Evolutionary conservation across 2,797 vertebrate genomes (phyloP), one percentile per base, ranked within the genome.

Genomic region (Manis pentadactyla): DNA sequence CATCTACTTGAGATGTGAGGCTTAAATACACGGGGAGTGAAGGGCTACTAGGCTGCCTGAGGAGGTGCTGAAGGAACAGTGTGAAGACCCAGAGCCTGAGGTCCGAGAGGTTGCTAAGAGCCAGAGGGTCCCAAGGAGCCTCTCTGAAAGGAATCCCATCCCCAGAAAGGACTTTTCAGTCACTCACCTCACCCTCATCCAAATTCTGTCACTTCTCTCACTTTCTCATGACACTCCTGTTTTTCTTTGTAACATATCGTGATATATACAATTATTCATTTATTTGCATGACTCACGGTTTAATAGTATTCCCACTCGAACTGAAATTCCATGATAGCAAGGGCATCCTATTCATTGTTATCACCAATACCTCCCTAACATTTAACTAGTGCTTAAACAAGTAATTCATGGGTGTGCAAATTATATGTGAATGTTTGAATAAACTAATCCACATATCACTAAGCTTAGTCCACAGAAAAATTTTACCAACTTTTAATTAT

Each of bases 401-500:
- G 29, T 7, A 1, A 21, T 12, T 46, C 46, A 46, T 14, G 5
- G 18, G 34, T 61, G 7, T 53, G 37, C 18, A 66, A 83, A 93
- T 53, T 51, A 55, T 27, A 71, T 18, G 15, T 5, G 15, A 68
- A 23, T 37, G 14, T 27, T 18, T 25, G 21, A 51, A 34, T 42
- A 69, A 42, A 37, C 73, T 71, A 31, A 19, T 21, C 64, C 12
- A n/a, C 0, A 25, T 1, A 34, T 42, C 37, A 87, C 12, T 71
- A 25, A 31, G 11, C 53, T 81, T 93, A 53, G 25, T 15, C 7
- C 55, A 18, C 0, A 4, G 25, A 14, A 59, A 89, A 77, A 46
- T 53, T 68, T 73, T 73, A 27, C 39, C 69, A 51, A 27, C 19
- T 69, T 83, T 88, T 59, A 71, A 69, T 71, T 90, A 27, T 87